A percentile compares a stretch with the other conserved stretches of the same genome.
Evolutionary conservation across 1,140 invertebrate genomes (phyloP).

Genomic region (Hermetia illucens): DNA sequence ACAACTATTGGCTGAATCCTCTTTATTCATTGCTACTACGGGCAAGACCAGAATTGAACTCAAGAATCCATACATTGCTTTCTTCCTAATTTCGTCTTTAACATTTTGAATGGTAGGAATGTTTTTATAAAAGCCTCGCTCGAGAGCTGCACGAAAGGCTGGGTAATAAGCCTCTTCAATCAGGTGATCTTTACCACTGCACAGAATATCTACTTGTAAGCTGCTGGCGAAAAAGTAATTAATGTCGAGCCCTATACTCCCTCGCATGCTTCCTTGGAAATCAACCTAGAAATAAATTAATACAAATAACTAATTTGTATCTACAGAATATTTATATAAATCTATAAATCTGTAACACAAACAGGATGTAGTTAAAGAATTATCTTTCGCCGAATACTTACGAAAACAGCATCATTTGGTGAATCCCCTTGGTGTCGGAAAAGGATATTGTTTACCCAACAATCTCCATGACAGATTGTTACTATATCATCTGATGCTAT

Average conservation of each 20-base stretch:
- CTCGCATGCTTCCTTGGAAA: slow-evolving; percentile 26
- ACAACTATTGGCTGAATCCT: slow-evolving; percentile 23
- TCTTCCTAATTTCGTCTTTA: slow-evolving; percentile 15
- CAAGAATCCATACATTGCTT: slow-evolving; percentile 25
- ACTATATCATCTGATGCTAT: slow-evolving; percentile 15
- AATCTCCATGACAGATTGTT: slow-evolving; percentile 36
- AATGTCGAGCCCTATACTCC: slow-evolving; percentile 26
- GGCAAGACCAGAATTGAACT: slow-evolving; percentile 23
- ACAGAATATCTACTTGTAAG: slow-evolving; percentile 23
- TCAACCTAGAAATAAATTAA: slow-evolving; percentile 16
- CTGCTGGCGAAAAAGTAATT: slow-evolving; percentile 29
- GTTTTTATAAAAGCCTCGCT: slow-evolving; percentile 15
- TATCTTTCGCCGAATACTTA: slow-evolving; percentile 10
- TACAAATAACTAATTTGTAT: too few relatives aligned
- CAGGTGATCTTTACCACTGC: slow-evolving; percentile 19
- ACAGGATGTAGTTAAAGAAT: neutral
- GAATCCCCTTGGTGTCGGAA: slow-evolving; percentile 31
- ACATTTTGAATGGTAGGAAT: slow-evolving; percentile 20
- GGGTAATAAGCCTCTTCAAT: slow-evolving; percentile 20
- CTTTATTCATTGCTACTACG: slow-evolving; percentile 27
- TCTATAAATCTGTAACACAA: neutral
- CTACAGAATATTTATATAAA: neutral
- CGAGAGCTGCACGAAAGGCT: slow-evolving; percentile 15
- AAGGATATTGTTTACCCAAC: slow-evolving; percentile 40
- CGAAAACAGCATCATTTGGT: slow-evolving; percentile 24